phyloP scores from a whole-genome alignment of 2,113 vertebrate genomes.

The Microtus oregoni region DNA sequence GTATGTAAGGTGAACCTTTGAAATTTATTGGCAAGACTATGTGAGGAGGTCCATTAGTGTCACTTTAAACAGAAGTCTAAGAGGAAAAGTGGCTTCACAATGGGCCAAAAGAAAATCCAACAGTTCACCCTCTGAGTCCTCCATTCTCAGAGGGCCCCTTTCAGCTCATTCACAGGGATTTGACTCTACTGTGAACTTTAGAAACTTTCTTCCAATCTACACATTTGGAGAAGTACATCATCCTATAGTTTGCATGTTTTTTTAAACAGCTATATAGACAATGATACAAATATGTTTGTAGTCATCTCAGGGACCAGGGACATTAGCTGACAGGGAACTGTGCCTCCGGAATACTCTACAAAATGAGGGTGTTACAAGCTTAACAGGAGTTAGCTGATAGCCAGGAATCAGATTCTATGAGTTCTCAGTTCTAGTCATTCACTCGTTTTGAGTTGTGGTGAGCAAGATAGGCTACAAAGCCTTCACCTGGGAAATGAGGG shows the following conservation, averaged over 20 bases:
- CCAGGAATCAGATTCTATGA: not conserved
- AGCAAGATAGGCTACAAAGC: not conserved
- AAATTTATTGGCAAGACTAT: not conserved
- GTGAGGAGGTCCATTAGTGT: not conserved
- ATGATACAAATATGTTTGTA: slow-evolving; percentile 77
- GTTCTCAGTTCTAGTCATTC: not conserved
- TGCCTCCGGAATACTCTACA: slow-evolving; percentile 71
- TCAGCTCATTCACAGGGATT: slow-evolving; percentile 70
- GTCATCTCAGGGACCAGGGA: slow-evolving; percentile 74
- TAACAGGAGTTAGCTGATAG: not conserved
- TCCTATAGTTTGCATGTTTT: slow-evolving; percentile 77
- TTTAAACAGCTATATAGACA: slow-evolving; percentile 80
- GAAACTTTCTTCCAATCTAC: slow-evolving; percentile 77
- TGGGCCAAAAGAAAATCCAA: slow-evolving; percentile 43
- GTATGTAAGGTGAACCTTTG: not conserved
- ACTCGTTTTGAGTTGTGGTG: not conserved
- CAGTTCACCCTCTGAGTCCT: not conserved
- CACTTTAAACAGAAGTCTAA: not conserved
- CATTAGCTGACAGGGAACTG: slow-evolving; percentile 75
- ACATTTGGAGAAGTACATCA: slow-evolving; percentile 76
- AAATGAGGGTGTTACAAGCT: slow-evolving; percentile 41
- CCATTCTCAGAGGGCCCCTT: slow-evolving; percentile 39
- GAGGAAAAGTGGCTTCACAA: not conserved
- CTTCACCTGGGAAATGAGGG: not conserved
- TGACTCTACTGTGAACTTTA: slow-evolving; percentile 63